Percentiles rank a stretch among this genome's conserved stretches.
Conservation (phyloP, 2,888 invertebrate species). For the Lymantria monacha region DNA sequence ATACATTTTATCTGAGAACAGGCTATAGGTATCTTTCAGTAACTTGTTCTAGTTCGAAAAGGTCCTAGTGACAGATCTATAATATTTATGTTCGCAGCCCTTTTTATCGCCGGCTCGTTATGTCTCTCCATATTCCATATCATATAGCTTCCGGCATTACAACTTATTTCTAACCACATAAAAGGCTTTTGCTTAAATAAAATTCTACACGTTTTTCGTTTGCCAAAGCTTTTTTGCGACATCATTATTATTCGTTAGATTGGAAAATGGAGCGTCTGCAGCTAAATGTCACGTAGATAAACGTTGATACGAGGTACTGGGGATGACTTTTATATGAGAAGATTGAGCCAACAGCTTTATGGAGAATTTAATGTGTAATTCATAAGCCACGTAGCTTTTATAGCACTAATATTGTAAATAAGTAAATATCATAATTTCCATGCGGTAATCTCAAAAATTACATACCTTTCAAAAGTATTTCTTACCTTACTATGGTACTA, state of each 20-base stretch:
- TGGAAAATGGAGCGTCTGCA: conserved; percentile 9
- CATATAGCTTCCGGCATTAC: conserved; percentile 19
- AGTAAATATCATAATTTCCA: too few species aligned
- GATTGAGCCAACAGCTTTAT: conserved; percentile 4
- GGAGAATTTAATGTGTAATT: not conserved
- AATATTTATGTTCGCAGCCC: conserved; percentile 9
- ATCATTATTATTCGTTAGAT: conserved; percentile 21
- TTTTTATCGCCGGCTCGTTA: conserved; percentile 26
- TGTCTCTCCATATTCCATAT: conserved; percentile 7
- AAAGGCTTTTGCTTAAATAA: conserved; percentile 22
- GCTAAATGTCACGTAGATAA: conserved; percentile 10
- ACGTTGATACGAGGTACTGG: conserved; percentile 2
- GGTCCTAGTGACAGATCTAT: not conserved
- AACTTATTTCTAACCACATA: conserved; percentile 21
- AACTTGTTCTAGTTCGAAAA: too few species aligned
- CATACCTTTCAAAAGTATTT: too few species aligned
- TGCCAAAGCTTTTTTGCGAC: conserved; percentile 12
- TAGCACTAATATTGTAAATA: too few species aligned
- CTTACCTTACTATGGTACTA: too few species aligned
- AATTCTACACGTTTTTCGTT: conserved; percentile 9
- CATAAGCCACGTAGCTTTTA: not conserved
- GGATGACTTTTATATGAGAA: conserved; percentile 3
- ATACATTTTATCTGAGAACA: too few species aligned
- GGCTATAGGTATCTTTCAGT: too few species aligned
- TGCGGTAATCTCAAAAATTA: too few species aligned